These are phyloP conservation scores for Mycogona germanica DNA, from an alignment of 2,888 invertebrate species.

Conservation along the genomic window DNA sequence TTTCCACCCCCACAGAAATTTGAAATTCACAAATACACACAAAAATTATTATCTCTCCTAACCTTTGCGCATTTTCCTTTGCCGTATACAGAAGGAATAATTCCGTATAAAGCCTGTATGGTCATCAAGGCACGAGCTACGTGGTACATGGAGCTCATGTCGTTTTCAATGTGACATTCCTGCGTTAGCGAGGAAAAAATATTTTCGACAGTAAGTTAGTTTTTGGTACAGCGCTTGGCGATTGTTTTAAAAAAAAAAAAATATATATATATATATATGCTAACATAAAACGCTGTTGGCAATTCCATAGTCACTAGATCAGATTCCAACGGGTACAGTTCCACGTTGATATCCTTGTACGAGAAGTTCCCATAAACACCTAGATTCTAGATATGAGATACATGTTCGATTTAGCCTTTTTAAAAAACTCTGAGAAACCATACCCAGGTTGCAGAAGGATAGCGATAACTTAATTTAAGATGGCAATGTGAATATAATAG, in stretches of 20 bases:
- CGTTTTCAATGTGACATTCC: slow-evolving; percentile 79
- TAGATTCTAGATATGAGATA: slow-evolving; percentile 49
- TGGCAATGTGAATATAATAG: not conserved
- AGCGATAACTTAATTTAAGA: slow-evolving; percentile 15
- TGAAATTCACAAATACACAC: not conserved
- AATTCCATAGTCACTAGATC: slow-evolving; percentile 90
- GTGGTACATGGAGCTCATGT: slow-evolving; percentile 75
- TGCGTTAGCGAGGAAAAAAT: slow-evolving; percentile 26
- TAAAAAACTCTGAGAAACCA: too few relatives aligned
- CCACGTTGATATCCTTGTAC: slow-evolving; percentile 69
- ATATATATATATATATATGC: slow-evolving; percentile 22
- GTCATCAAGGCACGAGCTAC: slow-evolving; percentile 74
- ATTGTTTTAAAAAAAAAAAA: not conserved
- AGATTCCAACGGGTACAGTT: slow-evolving; percentile 79
- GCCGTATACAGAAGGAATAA: slow-evolving; percentile 76
- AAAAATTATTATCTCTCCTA: slow-evolving; percentile 14
- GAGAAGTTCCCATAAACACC: slow-evolving; percentile 66
- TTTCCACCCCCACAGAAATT: not conserved
- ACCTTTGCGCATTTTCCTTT: slow-evolving; percentile 72
- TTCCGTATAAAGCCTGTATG: slow-evolving; percentile 76
- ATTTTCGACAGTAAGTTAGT: not conserved
- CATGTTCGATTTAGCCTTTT: too few relatives aligned
- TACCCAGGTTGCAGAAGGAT: too few relatives aligned
- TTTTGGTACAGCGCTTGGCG: not conserved
- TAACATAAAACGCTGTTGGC: slow-evolving; percentile 58